Evolutionary conservation across 2,113 vertebrate species (phyloP), one percentile per base, ranked within the genome.

Genomic region (Rhodinocichla rosea): DNA sequence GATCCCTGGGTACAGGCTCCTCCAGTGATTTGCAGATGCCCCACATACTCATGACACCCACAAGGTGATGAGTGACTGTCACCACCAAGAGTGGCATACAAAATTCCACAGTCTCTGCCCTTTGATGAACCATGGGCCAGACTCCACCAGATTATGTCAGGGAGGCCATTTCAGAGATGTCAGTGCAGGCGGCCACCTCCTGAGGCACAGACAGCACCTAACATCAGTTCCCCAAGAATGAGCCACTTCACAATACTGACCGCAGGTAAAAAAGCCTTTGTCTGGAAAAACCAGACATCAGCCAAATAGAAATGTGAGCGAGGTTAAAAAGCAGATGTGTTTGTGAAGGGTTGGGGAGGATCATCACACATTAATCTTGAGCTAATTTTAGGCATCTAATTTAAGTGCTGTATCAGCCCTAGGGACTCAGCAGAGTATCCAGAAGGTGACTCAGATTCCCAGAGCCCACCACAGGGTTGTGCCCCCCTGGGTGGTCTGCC

Each of bases 401-500:
- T 60, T 49, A 15, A 15, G 19, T 28, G 27, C 9, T 69, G 45
- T 28, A 57, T 4, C 59, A 70, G 32, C 12, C 22, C 76, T 50
- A 49, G 32, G 17, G 18, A 44, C 15, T 57, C 45, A 74, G 45
- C 35, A 77, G 35, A 86, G 37, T 26, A 83, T 37, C 33, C 40
- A 60, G 49, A 52, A 62, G 15, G n/a, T 4, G 10, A 40, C 33
- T 49, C 13, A 52, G 37, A 57, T 62, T 63, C 22, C 68, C 68
- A 86, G 68, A 62, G 27, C n/a, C 37, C n/a, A 33, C 0, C 6
- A 26, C 9, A n/a, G 40, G 35, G 27, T 13, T 83, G 27, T 86
- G n/a, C 13, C 33, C n/a, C 30, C 5, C 28, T 1, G 0, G 8
- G 10, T 2, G 0, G 11, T 32, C 23, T 68, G 17, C 24, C 28